Base-by-base conservation (phyloP, 2,113 vertebrate genomes). In the Ceratotherium simum region DNA sequence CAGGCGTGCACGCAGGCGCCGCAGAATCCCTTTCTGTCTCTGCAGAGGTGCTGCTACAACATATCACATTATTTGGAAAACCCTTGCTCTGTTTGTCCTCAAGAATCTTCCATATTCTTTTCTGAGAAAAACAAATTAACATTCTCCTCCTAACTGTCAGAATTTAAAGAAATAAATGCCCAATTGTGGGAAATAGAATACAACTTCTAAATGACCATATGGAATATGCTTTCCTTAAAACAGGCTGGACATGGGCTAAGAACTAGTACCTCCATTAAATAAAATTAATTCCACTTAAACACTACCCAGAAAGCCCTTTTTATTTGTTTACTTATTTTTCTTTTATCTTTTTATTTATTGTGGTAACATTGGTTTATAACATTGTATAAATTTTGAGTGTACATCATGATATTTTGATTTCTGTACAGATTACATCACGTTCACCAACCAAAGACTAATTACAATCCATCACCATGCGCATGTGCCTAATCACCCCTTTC, bases 1-100 rank as follows among this genome's bases (percentile, higher is more conserved):
- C 9, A 2, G 20, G 58, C 1, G 0, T 0, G 1, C n/a, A 3
- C n/a, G 3, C 2, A 27, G 9, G 7, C 1, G 13, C 56, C 0
- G 0, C 14, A 12, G 1, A 0, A 11, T 25, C 46, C 72, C 23
- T 31, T 60, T 27, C 29, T 78, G 29, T 46, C 48, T 65, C 58
- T 70, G 69, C 21, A 0, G 18, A 65, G 60, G 14, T 21, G 39
- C 65, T 54, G 39, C 76, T 58, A 33, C 80, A 85, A 54, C 5
- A 14, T 9, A 16, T 14, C 16, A 14, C 27, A 8, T 60, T 27
- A 58, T 90, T 90, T 93, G 81, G 39, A 90, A 76, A 95, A 65
- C 36, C 8, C 10, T 64, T n/a, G 12, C 48, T n/a, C 13, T 79
- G 3, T 92, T 88, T 94, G 46, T 90, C 31, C 54, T 80, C 27